A percentile compares a stretch with the other conserved stretches of the same genome.
Evolutionary conservation across 1,140 invertebrate genomes (phyloP).

Genomic region (Drosophila micromelanica): DNA sequence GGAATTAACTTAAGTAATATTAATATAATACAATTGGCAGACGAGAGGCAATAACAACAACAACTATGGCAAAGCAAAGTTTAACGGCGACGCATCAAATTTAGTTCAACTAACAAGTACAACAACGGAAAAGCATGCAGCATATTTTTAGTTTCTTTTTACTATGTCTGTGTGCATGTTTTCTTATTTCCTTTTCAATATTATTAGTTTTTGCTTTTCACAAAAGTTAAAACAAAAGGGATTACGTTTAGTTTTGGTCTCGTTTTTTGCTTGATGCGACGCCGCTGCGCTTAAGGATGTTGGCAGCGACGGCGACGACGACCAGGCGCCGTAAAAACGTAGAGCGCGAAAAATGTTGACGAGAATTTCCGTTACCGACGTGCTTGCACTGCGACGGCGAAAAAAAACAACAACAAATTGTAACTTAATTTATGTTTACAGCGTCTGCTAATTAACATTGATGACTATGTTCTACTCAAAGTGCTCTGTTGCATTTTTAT

Average conservation of each 20-base stretch:
- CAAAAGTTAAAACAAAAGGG: conserved; percentile 26
- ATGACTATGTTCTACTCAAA: conserved; percentile 20
- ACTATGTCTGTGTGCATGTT: background rate
- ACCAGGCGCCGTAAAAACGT: conserved; percentile 45
- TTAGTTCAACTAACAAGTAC: conserved; percentile 21
- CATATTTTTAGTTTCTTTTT: conserved; percentile 18
- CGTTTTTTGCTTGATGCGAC: conserved; percentile 35
- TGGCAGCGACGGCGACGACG: conserved; percentile 50
- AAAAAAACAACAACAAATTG: conserved; percentile 43
- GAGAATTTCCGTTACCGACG: conserved; percentile 65
- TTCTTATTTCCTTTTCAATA: conserved; percentile 8
- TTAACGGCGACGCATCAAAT: conserved; percentile 27
- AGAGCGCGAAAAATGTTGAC: conserved; percentile 47
- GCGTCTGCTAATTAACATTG: conserved; percentile 4
- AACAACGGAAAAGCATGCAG: conserved; percentile 29
- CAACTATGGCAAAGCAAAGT: conserved; percentile 7
- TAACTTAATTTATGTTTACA: conserved; percentile 17
- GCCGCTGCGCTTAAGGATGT: conserved; percentile 41
- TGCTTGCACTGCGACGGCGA: conserved; percentile 44
- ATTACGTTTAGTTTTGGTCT: conserved; percentile 38
- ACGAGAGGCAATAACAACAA: conserved; percentile 13
- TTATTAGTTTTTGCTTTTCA: conserved; percentile 10
- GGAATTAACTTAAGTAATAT: conserved; percentile 68
- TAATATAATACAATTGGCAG: conserved; percentile 70
- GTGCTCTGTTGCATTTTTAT: conserved; percentile 1